These are phyloP conservation scores for Hylomyscus alleni DNA, from an alignment of 2,797 vertebrate species.

Conservation along the genomic window DNA sequence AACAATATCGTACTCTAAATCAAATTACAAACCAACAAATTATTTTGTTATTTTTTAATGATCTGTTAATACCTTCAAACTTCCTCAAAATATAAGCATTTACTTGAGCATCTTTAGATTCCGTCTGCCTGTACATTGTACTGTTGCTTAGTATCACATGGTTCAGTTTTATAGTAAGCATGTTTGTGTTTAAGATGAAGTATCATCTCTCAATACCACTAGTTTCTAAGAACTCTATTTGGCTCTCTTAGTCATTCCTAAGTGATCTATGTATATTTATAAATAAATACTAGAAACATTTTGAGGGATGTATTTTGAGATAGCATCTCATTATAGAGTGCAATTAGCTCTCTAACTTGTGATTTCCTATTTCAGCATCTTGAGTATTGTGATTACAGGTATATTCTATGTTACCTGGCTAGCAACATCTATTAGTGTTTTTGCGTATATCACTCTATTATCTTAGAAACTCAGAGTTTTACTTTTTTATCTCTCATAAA, in stretches of 20 bases:
- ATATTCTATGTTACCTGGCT: background rate
- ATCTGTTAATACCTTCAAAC: background rate
- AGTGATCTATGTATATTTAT: background rate
- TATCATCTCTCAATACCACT: background rate
- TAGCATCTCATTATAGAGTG: background rate
- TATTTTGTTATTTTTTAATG: constrained; percentile 16
- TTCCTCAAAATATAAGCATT: constrained; percentile 3
- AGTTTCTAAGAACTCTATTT: background rate
- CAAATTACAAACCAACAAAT: constrained; percentile 36
- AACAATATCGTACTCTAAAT: constrained; percentile 25
- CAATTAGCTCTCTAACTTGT: background rate
- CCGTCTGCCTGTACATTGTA: background rate
- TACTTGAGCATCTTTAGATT: background rate
- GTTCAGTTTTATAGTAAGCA: background rate
- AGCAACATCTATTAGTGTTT: background rate
- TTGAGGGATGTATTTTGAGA: background rate
- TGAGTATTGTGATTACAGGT: background rate
- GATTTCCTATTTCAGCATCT: background rate
- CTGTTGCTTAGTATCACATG: background rate
- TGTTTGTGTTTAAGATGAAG: constrained; percentile 1
- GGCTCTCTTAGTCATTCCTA: background rate
- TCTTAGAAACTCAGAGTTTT: background rate
- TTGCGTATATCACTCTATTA: background rate
- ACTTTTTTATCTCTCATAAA: background rate
- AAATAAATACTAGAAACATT: background rate